Evolutionary conservation across 2,797 vertebrate genomes (phyloP).

Genomic region (Crax fasciolata): DNA sequence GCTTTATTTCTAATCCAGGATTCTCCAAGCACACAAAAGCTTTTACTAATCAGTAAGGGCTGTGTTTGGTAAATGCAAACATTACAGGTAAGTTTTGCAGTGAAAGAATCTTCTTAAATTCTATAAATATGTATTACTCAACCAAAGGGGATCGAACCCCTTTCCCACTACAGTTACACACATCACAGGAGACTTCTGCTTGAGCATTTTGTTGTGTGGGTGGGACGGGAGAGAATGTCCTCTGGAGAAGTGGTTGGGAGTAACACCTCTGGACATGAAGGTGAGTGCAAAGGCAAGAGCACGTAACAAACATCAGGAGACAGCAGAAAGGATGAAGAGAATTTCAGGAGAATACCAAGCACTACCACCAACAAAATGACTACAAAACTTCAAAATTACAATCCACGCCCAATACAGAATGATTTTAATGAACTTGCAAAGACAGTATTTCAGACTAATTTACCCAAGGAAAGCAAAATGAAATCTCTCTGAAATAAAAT

Average conservation of each 20-base stretch:
- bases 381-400: background rate
- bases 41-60: background rate
- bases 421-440: slow-evolving; percentile 59
- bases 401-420: slow-evolving; percentile 29
- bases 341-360: background rate
- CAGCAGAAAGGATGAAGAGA: background rate
- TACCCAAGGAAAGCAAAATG: slow-evolving; percentile 76
- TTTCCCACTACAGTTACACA: background rate
- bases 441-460: slow-evolving; percentile 74
- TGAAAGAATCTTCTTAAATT: slow-evolving; percentile 27
- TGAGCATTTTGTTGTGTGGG: background rate
- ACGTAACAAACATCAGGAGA: background rate
- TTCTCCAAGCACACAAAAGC: slow-evolving; percentile 26
- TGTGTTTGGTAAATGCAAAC: background rate
- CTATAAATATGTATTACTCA: background rate
- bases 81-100: background rate
- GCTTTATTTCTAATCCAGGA: background rate
- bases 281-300: background rate
- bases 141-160: background rate
- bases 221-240: background rate
- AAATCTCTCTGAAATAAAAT: slow-evolving; percentile 76
- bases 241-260: background rate
- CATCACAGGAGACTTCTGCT: background rate
- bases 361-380: slow-evolving; percentile 14
- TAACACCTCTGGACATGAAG: background rate